Conservation (phyloP, 2,888 invertebrate genomes). For the Steromphala cineraria region DNA sequence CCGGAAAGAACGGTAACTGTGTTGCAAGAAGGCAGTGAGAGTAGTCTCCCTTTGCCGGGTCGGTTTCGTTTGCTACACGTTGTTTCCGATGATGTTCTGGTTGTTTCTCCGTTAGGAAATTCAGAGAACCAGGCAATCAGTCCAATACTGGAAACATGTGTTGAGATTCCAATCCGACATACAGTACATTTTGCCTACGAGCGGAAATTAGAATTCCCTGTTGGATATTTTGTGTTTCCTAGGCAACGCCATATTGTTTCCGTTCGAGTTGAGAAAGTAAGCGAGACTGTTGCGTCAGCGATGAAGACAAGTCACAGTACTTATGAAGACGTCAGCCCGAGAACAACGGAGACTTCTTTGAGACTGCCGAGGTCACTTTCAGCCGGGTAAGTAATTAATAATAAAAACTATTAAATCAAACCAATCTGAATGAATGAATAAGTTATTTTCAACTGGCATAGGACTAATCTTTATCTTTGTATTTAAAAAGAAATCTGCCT, state of each 20-base stretch:
- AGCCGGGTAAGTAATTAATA: background rate
- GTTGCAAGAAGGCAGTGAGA: conserved; percentile 33
- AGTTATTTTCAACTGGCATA: no score
- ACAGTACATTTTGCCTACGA: conserved; percentile 45
- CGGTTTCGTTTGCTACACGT: conserved; percentile 47
- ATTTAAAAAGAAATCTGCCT: no score
- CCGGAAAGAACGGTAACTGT: conserved; percentile 12
- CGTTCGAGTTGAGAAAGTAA: conserved; percentile 47
- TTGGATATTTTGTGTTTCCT: conserved; percentile 57
- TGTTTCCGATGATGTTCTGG: conserved; percentile 48
- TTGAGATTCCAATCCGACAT: conserved; percentile 55
- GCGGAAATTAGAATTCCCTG: conserved; percentile 55
- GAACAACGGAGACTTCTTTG: background rate
- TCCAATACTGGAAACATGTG: conserved; percentile 46
- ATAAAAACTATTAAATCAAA: no score
- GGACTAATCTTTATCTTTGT: no score
- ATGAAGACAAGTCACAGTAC: conserved; percentile 51
- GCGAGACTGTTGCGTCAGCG: conserved; percentile 43
- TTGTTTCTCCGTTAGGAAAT: conserved; percentile 46
- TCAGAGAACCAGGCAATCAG: conserved; percentile 24
- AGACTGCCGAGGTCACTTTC: background rate
- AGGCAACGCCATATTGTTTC: conserved; percentile 39
- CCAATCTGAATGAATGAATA: no score
- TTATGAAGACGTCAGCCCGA: conserved; percentile 26
- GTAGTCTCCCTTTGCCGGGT: conserved; percentile 43